These are phyloP conservation scores for Polypedilum pembai DNA, from an alignment of 1,140 invertebrate species.

Conservation along the genomic window DNA sequence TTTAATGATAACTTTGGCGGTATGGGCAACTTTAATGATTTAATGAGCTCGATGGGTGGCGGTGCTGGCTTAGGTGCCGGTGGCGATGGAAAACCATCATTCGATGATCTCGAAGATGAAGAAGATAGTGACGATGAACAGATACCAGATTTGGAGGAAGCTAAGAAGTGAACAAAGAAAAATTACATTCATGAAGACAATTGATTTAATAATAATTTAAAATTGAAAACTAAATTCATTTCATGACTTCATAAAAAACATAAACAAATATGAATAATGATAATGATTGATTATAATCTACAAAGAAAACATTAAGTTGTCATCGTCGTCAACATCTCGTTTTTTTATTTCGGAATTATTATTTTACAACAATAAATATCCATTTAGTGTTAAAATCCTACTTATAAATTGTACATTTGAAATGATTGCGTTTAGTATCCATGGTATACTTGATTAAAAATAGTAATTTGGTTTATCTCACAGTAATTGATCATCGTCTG, in stretches of 20 bases:
- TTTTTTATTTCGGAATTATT: not conserved
- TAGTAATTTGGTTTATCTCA: too few relatives aligned
- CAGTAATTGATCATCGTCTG: too few relatives aligned
- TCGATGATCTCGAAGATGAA: constrained; percentile 26
- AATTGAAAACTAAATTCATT: not conserved
- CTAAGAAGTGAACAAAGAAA: not conserved
- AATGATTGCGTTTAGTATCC: too few relatives aligned
- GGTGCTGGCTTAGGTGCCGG: constrained; percentile 33
- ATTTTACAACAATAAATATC: constrained; percentile 8
- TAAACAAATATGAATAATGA: not conserved
- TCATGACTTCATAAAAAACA: not conserved
- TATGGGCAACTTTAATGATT: constrained; percentile 50
- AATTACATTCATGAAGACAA: not conserved
- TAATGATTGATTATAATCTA: not conserved
- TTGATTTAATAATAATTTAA: constrained; percentile 1
- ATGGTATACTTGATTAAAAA: too few relatives aligned
- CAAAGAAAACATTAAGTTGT: too few relatives aligned
- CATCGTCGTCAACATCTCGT: too few relatives aligned
- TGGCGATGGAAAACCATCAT: constrained; percentile 22
- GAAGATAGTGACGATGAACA: constrained; percentile 29
- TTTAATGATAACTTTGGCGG: constrained; percentile 34
- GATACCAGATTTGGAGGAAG: constrained; percentile 27
- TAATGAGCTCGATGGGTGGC: constrained; percentile 37
- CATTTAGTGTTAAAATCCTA: not conserved
- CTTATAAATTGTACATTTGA: too few relatives aligned